Evolutionary conservation across 2,113 vertebrate species (phyloP), one percentile per base, ranked within the genome.

Genomic region (Hemiprocne comata): DNA sequence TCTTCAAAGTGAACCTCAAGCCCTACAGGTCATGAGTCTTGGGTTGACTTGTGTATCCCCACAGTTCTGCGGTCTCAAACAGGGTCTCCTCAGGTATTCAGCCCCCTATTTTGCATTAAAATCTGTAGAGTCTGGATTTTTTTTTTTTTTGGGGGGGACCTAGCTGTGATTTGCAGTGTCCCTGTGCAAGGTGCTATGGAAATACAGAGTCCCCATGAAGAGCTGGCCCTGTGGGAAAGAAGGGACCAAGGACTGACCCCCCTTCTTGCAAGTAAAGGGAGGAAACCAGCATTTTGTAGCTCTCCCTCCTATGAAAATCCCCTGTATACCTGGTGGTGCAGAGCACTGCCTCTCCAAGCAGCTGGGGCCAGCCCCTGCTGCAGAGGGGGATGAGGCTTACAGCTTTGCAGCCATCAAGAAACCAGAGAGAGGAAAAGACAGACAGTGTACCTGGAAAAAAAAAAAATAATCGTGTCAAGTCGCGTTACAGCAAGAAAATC

Each of bases 21-120:
- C 38, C 0, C 0, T 55, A 13, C n/a, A 20, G 29, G 42, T 67
- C 28, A 4, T 9, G 61, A 42, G 17, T 31, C 7, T 40, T 28
- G 60, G 12, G 19, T 46, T 69, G 64, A 11, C 0, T 0, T 28
- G 40, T 34, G 31, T 51, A 44, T 31, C 25, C 31, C 29, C 65
- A 26, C 20, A 15, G 6, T 34, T 61, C 31, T 2, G 2, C 40
- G 29, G 42, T 9, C 46, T 13, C 36, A n/a, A 2, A 1, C 26
- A 72, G 48, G 18, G 34, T 55, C 14, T 46, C 54, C 78, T 38
- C 34, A 36, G 33, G 34, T 54, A 9, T 42, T 61, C 69, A n/a
- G 25, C 33, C 20, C 20, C 16, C 1, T 21, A 6, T 55, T 71
- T 84, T 71, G 34, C 77, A 25, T 23, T n/a, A 14, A 94, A 57